phyloP scores from a whole-genome alignment of 2,888 invertebrate species.

The Gordius sp. region DNA sequence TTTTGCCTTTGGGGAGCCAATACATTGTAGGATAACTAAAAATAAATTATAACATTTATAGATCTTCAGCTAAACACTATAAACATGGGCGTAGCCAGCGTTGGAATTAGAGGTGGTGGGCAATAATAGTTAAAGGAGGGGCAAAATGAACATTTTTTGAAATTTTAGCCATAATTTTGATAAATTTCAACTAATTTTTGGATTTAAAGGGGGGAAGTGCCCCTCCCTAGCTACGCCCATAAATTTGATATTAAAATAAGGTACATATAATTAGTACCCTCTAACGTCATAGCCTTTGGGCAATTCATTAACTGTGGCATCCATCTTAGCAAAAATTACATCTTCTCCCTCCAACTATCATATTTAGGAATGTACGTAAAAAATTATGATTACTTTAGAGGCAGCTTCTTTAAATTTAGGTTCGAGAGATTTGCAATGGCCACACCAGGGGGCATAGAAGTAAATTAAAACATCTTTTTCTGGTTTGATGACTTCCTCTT shows the following conservation, averaged over 20 bases:
- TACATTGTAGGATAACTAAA: conserved; percentile 67
- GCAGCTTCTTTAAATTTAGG: conserved; percentile 81
- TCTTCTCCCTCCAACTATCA: conserved; percentile 47
- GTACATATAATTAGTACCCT: conserved; percentile 40
- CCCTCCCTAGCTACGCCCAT: no score
- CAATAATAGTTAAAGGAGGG: no score
- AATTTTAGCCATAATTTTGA: no score
- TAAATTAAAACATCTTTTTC: conserved; percentile 75
- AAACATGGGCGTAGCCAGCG: no score
- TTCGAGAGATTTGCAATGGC: conserved; percentile 81
- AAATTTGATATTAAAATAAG: no score
- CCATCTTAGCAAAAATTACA: conserved; percentile 77
- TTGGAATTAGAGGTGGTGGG: no score
- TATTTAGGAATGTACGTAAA: no score
- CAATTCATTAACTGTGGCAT: conserved; percentile 93
- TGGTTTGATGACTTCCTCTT: conserved; percentile 64
- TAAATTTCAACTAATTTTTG: no score
- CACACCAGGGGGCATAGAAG: conserved; percentile 97
- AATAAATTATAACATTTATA: conserved; percentile 17
- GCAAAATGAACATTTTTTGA: no score
- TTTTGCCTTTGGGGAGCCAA: conserved; percentile 63
- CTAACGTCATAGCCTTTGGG: conserved; percentile 62
- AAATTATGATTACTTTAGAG: no score
- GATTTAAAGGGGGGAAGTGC: no score
- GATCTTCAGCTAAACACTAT: conserved; percentile 15